Percentiles rank a stretch among this genome's conserved stretches.
Evolutionary conservation across 1,140 invertebrate species (phyloP).

Genomic region (Hycleus cichorii): DNA sequence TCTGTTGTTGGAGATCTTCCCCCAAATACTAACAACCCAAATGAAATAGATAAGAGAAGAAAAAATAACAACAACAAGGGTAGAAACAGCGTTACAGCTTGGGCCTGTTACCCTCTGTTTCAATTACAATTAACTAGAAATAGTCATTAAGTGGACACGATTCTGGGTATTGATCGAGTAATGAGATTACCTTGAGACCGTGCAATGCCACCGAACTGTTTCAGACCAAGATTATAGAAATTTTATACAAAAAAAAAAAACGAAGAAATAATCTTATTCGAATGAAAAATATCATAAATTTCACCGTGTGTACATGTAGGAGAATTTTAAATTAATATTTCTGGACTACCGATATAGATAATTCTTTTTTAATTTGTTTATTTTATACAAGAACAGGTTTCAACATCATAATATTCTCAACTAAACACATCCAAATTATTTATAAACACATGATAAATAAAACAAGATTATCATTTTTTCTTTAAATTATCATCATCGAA

Average conservation of each 20-base stretch:
- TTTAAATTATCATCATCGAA: too few species aligned
- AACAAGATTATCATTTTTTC: too few species aligned
- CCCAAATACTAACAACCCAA: not conserved
- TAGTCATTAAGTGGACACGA: slow-evolving; percentile 18
- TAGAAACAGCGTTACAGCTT: too few species aligned
- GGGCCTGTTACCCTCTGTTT: slow-evolving; percentile 22
- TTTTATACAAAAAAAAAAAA: not conserved
- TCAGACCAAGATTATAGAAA: not conserved
- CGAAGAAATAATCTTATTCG: not conserved
- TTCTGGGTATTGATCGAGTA: slow-evolving; percentile 29
- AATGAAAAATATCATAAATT: too few species aligned
- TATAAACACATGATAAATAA: too few species aligned
- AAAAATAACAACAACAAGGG: not conserved
- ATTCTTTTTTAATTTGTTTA: too few species aligned
- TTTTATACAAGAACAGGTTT: too few species aligned
- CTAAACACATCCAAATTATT: too few species aligned
- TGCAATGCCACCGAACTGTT: slow-evolving; percentile 22
- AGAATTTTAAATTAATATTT: too few species aligned
- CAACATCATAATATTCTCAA: too few species aligned
- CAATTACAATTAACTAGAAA: slow-evolving; percentile 34
- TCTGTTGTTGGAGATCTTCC: slow-evolving; percentile 16
- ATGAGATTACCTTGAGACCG: slow-evolving; percentile 31
- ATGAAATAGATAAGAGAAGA: not conserved
- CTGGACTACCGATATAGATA: too few species aligned
- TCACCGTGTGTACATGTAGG: too few species aligned